These are phyloP conservation scores for Parazoanthus atlanticus DNA, from an alignment of 92 coral and sea anemone species.

Conservation along the genomic window DNA sequence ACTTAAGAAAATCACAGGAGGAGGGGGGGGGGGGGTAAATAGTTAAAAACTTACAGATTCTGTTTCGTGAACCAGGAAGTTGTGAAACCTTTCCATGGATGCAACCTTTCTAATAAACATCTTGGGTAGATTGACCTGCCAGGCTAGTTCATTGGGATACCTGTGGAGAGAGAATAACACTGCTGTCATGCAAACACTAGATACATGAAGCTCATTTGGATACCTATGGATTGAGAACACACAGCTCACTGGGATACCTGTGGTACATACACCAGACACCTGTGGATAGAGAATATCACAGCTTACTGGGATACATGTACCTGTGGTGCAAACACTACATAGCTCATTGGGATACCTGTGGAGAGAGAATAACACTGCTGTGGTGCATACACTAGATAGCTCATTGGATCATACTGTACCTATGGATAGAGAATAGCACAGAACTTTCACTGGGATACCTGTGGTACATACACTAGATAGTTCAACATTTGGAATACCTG, in stretches of 20 bases:
- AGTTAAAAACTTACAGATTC: constrained; percentile 71
- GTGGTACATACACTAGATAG: not conserved
- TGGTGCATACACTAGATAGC: too few species aligned
- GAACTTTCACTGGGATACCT: too few species aligned
- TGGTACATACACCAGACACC: constrained; percentile 46
- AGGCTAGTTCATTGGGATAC: constrained; percentile 94
- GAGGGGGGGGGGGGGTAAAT: too few species aligned
- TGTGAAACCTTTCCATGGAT: constrained; percentile 78
- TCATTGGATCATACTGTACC: too few species aligned
- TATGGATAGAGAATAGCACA: too few species aligned
- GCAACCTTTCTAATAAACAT: constrained; percentile 80
- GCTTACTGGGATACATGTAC: not conserved
- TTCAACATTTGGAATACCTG: not conserved
- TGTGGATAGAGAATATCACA: not conserved
- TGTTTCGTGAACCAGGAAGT: constrained; percentile 89
- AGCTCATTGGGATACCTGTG: not conserved
- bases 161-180: constrained; percentile 29
- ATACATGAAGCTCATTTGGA: not conserved
- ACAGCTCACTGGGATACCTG: not conserved
- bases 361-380: too few species aligned
- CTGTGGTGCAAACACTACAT: too few species aligned
- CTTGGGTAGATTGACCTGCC: constrained; percentile 89
- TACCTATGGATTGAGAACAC: not conserved
- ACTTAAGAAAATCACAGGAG: too few species aligned
- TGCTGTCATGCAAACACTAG: not conserved